Base-by-base conservation (phyloP, 2,888 invertebrate genomes). In the Pollenia angustigena region DNA sequence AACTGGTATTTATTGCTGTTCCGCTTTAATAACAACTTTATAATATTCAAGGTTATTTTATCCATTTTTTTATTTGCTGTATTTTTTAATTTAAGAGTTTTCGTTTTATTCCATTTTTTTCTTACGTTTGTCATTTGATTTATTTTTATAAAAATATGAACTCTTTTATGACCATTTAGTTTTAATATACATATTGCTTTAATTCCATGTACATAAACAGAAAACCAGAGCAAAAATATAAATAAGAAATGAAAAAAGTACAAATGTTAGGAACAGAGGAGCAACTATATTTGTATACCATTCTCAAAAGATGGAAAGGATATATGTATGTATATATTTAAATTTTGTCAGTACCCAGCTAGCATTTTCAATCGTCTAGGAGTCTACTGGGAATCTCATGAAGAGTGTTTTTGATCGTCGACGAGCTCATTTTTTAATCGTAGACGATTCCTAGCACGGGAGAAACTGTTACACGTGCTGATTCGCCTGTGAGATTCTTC, bases 1-100 rank as follows among this genome's bases (percentile, higher is more conserved):
- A 18, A 79, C 58, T 4, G 1, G 12, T 56, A 50, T 56, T 85
- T 75, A 76, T 69, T 10, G 16, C 48, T 42, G 16, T 74, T 60
- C 23, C 48, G 32, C 32, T 71, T 50, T 42, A 46, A 68, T 68
- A 75, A 16, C 32, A 75, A 60, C 56, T 80, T 54, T 74, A 11
- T 83, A 52, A 56, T 54, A 64, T 79, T 80, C 58, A 86, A 83
- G 83, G 86, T 86, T 86, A 52, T 62, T 66, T 69, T 64, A 40
- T 23, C 11, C 23, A 46, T n/a, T 16, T 56, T 58, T 64, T 64
- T 52, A 52, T 68, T 71, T 23, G 62, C 48, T 54, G 6, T 46
- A 46, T 52, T 48, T 75, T 32, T 23, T 32, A 60, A 44, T 42
- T 66, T 48, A 50, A n/a, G 18, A 62, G n/a, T 42, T 62, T 44